Conservation (phyloP, 2,888 invertebrate genomes). For the Smittia sp. region DNA sequence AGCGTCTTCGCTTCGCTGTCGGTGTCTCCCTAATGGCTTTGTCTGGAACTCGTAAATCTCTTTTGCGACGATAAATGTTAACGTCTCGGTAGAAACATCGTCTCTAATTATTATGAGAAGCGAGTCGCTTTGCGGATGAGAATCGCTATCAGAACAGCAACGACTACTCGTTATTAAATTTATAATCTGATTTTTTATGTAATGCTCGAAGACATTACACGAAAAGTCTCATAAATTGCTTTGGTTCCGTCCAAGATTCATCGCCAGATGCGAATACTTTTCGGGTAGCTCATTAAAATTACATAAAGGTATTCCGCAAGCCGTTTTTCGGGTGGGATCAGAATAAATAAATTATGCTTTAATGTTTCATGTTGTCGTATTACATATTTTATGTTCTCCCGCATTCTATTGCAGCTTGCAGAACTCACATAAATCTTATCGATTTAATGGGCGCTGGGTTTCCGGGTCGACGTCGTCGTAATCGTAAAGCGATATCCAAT, state of each 20-base stretch:
- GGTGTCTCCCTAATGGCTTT: neutral
- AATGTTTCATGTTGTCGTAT: slow-evolving; percentile 40
- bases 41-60: neutral
- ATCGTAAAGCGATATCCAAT: slow-evolving; percentile 15
- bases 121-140: neutral
- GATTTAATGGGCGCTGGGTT: neutral
- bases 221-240: slow-evolving; percentile 20
- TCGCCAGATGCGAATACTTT: neutral
- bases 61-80: neutral
- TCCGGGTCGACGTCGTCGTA: neutral
- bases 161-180: slow-evolving; percentile 2
- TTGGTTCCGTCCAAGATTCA: neutral
- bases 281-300: slow-evolving; percentile 35
- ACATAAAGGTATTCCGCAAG: slow-evolving; percentile 31
- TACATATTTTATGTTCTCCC: slow-evolving; percentile 35
- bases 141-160: neutral
- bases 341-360: slow-evolving; percentile 39
- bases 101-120: neutral
- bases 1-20: neutral
- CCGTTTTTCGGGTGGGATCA: neutral
- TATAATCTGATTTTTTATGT: neutral
- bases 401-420: slow-evolving; percentile 9
- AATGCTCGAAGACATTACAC: slow-evolving; percentile 2
- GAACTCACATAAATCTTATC: slow-evolving; percentile 11
- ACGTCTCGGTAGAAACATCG: neutral